phyloP scores from a whole-genome alignment of 1,140 invertebrate genomes.

The Drosophila carrolli region DNA sequence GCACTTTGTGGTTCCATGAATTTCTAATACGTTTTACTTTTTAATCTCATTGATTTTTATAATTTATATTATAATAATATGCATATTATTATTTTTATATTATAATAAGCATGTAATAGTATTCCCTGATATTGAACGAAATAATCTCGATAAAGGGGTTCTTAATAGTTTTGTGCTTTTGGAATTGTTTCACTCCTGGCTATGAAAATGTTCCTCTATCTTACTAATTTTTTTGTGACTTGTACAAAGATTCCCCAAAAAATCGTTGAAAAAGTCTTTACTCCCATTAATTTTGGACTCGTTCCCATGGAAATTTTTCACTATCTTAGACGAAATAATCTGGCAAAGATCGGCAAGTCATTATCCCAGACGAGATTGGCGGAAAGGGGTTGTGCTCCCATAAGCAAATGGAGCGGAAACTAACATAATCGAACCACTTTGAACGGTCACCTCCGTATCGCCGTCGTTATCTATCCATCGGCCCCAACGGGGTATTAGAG shows the following conservation, averaged over 20 bases:
- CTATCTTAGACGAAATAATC: slow-evolving; percentile 21
- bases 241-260: neutral
- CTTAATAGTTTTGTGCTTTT: too few species aligned
- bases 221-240: too few species aligned
- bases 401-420: slow-evolving; percentile 42
- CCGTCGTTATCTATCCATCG: slow-evolving; percentile 29
- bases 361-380: slow-evolving; percentile 9
- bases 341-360: slow-evolving; percentile 28
- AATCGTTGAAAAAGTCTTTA: neutral
- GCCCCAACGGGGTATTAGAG: slow-evolving; percentile 40
- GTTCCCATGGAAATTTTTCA: slow-evolving; percentile 27
- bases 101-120: too few species aligned
- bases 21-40: neutral
- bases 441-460: slow-evolving; percentile 10
- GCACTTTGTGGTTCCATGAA: neutral
- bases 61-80: neutral
- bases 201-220: neutral
- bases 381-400: slow-evolving; percentile 2
- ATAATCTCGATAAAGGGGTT: too few species aligned
- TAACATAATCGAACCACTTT: slow-evolving; percentile 42
- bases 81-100: too few species aligned
- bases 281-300: neutral
- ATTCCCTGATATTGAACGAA: too few species aligned
- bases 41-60: neutral
- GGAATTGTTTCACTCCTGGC: too few species aligned